Conservation (phyloP, 2,888 invertebrate species). For the Drosophila anomalipes region DNA sequence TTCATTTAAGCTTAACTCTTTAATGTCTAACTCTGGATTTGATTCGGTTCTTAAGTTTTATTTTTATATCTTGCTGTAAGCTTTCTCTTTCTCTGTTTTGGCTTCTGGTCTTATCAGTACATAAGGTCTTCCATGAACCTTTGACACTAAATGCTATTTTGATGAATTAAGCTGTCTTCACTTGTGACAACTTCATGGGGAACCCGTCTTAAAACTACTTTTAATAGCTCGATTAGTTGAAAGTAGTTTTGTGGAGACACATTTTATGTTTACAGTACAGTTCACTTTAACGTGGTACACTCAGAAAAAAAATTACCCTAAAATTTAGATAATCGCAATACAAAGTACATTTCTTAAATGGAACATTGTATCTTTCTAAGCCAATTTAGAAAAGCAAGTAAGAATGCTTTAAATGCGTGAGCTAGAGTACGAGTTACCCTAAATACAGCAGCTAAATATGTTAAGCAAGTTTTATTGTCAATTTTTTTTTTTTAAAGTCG, state of each 20-base stretch:
- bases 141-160: background rate
- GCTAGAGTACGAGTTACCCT: background rate
- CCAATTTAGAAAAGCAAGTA: background rate
- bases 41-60: background rate
- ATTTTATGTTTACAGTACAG: background rate
- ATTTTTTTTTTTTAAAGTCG: background rate
- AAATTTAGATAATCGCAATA: background rate
- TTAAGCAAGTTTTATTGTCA: background rate
- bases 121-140: background rate
- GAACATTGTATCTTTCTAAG: background rate
- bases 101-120: background rate
- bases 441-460: background rate
- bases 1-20: conserved; percentile 40
- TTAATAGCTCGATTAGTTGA: background rate
- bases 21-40: conserved; percentile 13
- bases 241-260: background rate
- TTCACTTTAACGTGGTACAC: background rate
- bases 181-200: background rate
- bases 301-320: background rate
- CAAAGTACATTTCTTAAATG: background rate
- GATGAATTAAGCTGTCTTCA: background rate
- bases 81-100: background rate
- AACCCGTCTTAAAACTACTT: background rate
- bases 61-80: background rate
- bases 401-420: background rate